Conservation (phyloP, 2,113 vertebrate species). For the Sus scrofa region DNA sequence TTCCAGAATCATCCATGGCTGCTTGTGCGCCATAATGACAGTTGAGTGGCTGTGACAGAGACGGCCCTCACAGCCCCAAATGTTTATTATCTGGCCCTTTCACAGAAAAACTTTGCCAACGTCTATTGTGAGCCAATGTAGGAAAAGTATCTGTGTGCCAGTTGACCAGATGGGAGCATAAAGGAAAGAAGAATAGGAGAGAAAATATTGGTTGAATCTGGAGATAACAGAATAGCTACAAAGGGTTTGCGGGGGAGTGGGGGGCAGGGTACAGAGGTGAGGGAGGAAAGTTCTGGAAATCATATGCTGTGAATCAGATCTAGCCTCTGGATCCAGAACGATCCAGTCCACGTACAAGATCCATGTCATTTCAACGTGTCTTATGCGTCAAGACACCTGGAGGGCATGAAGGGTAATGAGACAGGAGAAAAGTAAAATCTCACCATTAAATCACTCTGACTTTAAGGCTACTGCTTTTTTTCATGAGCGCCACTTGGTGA, state of each 20-base stretch:
- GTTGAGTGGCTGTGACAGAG: not conserved
- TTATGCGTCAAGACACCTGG: not conserved
- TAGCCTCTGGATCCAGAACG: not conserved
- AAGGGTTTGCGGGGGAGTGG: not conserved
- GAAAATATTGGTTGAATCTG: not conserved
- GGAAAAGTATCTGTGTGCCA: not conserved
- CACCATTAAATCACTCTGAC: not conserved
- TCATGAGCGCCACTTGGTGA: not conserved
- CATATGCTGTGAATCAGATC: rapidly evolving
- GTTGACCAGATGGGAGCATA: not conserved
- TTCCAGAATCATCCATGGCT: not conserved
- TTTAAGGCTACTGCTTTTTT: not conserved
- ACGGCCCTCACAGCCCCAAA: not conserved
- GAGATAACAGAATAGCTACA: not conserved
- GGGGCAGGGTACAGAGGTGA: not conserved
- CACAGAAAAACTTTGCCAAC: not conserved
- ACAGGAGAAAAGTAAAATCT: not conserved
- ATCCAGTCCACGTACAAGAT: not conserved
- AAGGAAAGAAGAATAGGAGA: not conserved
- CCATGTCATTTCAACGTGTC: not conserved
- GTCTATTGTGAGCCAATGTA: not conserved
- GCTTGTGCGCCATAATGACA: not conserved
- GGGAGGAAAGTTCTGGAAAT: not conserved
- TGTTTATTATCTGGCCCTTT: not conserved
- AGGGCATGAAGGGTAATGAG: not conserved